Conservation (phyloP, 2,113 vertebrate species). For the Ellobius talpinus region DNA sequence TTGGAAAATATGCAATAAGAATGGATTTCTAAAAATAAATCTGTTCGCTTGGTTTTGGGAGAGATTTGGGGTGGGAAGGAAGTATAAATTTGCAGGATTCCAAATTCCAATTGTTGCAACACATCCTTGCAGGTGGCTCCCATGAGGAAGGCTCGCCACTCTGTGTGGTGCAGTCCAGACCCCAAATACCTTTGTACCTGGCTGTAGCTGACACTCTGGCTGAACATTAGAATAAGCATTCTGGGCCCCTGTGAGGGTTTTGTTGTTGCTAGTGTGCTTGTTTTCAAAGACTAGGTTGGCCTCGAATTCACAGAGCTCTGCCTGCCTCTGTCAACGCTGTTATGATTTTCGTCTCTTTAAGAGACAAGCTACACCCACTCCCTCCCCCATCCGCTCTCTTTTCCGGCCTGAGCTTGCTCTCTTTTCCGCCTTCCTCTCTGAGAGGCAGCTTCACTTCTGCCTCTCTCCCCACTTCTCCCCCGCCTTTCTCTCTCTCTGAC, state of each 20-base stretch:
- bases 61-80: conserved; percentile 28
- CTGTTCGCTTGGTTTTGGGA: conserved; percentile 67
- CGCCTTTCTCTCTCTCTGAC: too few relatives aligned
- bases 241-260: neutral
- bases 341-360: too few relatives aligned
- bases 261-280: neutral
- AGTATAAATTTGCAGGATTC: conserved; percentile 56
- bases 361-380: too few relatives aligned
- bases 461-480: too few relatives aligned
- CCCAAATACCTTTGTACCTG: neutral
- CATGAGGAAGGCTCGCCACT: neutral
- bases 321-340: neutral
- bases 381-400: too few relatives aligned
- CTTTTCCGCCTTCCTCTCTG: too few relatives aligned
- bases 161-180: neutral
- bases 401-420: too few relatives aligned
- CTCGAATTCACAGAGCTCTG: neutral
- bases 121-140: neutral
- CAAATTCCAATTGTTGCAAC: conserved; percentile 42
- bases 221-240: neutral
- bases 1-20: conserved; percentile 69
- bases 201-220: neutral
- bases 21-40: conserved; percentile 76
- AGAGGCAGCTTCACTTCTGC: too few relatives aligned
- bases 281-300: neutral